Evolutionary conservation across 2,888 invertebrate species (phyloP), one percentile per base, ranked within the genome.

Genomic region (Gastracanthus pulcherrimus): DNA sequence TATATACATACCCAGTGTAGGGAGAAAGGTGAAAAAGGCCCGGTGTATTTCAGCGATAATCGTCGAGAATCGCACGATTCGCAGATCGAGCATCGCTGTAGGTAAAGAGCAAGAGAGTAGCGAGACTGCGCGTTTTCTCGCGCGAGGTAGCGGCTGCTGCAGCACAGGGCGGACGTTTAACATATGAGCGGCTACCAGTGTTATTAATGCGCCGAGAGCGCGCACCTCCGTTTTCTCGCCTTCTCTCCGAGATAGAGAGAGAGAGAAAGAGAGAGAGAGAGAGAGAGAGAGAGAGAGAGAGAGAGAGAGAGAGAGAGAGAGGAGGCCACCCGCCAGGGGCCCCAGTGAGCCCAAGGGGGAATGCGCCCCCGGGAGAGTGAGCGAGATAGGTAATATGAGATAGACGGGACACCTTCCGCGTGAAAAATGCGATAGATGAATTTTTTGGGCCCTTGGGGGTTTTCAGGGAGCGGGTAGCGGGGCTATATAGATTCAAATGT

Each of bases 151-250:
- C 51, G 48, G n/a, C 38, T 41, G 74, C 83, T 82, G 84, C 82
- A 80, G 80, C 81, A n/a, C 88, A 86, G 90, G 89, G 89, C 89
- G 88, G 91, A 91, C 91, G 89, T 91, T 90, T 91, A 91, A 91
- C 90, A 91, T 91, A 91, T 90, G 90, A 90, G 88, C 88, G 86
- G 91, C 91, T 91, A 91, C 90, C 90, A 90, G 91, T 90, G 89
- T 91, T 91, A 91, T 91, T 91, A 91, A 91, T 91, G 90, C 90
- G 36, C 71, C 74, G 29, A 51, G 34, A 62, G 76, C 23, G n/a
- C 81, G 48, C 81, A 81, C 84, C 82, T 83, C 83, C 75, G 81
- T 84, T 82, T 83, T 83, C 84, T 84, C 85, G 76, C 69, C 75
- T 75, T 36, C 62, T 76, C 51, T 67, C 69, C 83, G 81, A 80